Base-by-base conservation (phyloP, 2,888 invertebrate genomes). In the Amiota mariae region DNA sequence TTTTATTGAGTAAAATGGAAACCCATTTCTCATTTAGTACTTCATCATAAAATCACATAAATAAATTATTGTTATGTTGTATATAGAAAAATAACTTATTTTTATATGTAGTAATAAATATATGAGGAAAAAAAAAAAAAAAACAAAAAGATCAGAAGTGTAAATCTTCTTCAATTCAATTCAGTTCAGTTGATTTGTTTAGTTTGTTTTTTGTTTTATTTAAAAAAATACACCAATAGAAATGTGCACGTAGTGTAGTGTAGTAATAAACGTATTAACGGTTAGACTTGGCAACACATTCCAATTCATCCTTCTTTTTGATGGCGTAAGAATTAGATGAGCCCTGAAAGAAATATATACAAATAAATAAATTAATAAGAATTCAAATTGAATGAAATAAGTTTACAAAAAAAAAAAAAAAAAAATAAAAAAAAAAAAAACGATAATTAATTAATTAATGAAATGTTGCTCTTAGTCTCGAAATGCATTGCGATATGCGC, bases 221-320 rank as follows among this genome's bases (percentile, higher is more conserved):
- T 57, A 51, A 61, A 61, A 77, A 83, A 77, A 72, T 20, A 47
- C 13, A 67, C 47, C 57, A 36, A 36, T 20, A 8, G 36, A 36
- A 36, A 36, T 36, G 10, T 12, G 12, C 57, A 85, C 84, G 86
- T 86, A 83, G 73, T 77, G 75, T 72, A 76, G 73, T 77, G 75
- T 72, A 76, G 73, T 24, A 74, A 54, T 73, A 74, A 67, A 64
- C 72, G 78, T 68, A 75, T 97, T 99, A 99, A 96, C 99, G 97
- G 94, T 99, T 99, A 91, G 98, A 99, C 92, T 99, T 99, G 90
- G 99, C 99, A 86, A 99, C 99, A 94, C 99, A 97, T 92, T 99
- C 99, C 91, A 99, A 93, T 92, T 99, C 99, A 91, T 99, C 99
- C 92, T 99, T 99, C 94, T 99, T 99, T 93, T 99, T 99, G 92